Evolutionary conservation across 2,113 vertebrate genomes (phyloP), one percentile per base, ranked within the genome.

Genomic region (Macroglossus sobrinus): DNA sequence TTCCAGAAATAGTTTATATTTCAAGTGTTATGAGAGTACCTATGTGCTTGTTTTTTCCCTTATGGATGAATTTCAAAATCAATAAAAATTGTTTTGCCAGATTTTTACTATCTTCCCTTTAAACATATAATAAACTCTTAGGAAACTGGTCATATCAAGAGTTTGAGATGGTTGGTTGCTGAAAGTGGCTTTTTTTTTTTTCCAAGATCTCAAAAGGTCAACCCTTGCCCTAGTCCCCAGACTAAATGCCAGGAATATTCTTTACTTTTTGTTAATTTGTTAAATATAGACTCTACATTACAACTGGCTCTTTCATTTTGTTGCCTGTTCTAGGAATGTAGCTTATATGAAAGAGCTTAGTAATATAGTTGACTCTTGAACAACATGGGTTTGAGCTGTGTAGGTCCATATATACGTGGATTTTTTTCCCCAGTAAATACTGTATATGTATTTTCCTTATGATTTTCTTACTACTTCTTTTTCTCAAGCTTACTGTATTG

Each of bases 61-160:
- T 69, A 93, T 84, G 47, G 82, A 50, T 86, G n/a, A 90, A 80
- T 89, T 86, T 84, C 86, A 7, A 85, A 69, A 90, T 92, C 86
- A 91, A 24, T 87, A 66, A 57, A 91, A 55, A 91, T 86, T 59
- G 4, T 76, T 76, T 55, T 55, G 28, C 18, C 19, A 59, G 12
- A 18, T 55, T 80, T 85, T 92, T 86, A 55, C 63, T 90, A 3
- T 95, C n/a, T 71, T 53, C 38, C n/a, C 19, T 95, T 63, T 85
- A 55, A 68, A 55, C 7, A 3, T 85, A 7, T 68, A 86, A 64
- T 93, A 76, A 85, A 74, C 53, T 71, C 68, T 89, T 38, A 43
- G 15, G 53, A 43, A 80, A 85, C n/a, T 53, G 13, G 8, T 74
- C 18, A 15, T 64, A 22, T 63, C 3, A 53, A 47, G 24, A 71